Base-by-base conservation (phyloP, 1,140 invertebrate species). In the Drosophila tropicalis region DNA sequence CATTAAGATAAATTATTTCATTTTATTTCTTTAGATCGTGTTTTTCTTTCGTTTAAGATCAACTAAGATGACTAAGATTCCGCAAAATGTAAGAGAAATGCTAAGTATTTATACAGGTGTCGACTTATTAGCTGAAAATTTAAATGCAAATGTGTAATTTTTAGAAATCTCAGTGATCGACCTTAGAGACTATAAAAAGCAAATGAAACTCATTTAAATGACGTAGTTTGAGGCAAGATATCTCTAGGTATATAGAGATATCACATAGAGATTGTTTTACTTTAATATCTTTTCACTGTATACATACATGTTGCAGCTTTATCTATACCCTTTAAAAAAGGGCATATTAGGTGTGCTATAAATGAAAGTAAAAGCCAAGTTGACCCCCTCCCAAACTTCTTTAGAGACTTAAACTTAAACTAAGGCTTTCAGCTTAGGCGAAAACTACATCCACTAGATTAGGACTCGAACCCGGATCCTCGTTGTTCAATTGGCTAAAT, bases 1-100 rank as follows among this genome's bases (percentile, higher is more conserved):
- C 80, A 87, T 87, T 87, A 70, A 87, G 84, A 84, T 84, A 87
- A 87, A 87, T 87, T 89, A 84, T 87, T 87, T 87, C 84, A 87
- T 89, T 87, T 87, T 83, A 87, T 87, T 89, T 83, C 79, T 83
- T 62, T 61, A 41, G 72, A 83, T 5, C 83, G 82, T 84, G 79
- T 41, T 65, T 74, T 73, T 44, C 54, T 80, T 19, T 58, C 39
- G 17, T 19, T 17, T 39, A 13, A 58, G 44, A 51, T 51, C 32
- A 39, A 58, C 36, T 36, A 5, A 39, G 32, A 58, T 51, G 44
- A 76, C 77, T 85, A 79, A 85, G 70, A 67, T 62, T 68, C 34
- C 76, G 67, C 22, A 67, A 67, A 81, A 47, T 67, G 36, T 32
- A 34, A 22, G 61, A 61, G 70, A 40, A 70, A 69, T 72, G 68